phyloP scores from a whole-genome alignment of 2,113 vertebrate genomes.

The Okapia johnstoni region DNA sequence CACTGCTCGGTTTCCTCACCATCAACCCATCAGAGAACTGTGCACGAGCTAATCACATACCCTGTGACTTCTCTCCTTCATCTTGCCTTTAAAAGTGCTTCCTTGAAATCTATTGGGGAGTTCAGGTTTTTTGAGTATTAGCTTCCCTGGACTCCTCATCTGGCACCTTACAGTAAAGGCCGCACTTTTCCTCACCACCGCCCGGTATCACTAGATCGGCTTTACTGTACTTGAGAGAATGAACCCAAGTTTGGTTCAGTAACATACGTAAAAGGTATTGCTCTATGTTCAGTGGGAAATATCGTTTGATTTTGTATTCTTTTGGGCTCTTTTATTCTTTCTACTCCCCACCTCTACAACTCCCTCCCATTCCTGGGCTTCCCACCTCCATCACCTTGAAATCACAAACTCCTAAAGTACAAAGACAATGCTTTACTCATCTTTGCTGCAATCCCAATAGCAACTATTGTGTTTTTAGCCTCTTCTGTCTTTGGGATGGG shows the following conservation, averaged over 20 bases:
- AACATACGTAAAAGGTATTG: neutral
- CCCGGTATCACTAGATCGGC: neutral
- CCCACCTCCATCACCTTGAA: neutral
- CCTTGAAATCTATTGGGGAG: neutral
- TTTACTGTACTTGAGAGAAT: neutral
- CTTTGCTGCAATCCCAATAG: neutral
- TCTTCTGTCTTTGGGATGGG: neutral
- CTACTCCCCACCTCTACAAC: neutral
- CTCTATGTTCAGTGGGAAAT: neutral
- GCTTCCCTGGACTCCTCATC: neutral
- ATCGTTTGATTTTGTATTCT: neutral
- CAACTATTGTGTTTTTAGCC: neutral
- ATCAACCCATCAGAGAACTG: neutral
- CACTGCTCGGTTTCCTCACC: neutral
- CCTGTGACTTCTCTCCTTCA: neutral
- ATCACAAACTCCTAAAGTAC: neutral
- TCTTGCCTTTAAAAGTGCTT: neutral
- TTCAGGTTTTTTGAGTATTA: neutral
- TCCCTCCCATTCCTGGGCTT: neutral
- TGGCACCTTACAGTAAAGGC: neutral
- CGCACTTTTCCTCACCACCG: neutral
- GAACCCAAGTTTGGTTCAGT: neutral
- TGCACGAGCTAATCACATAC: neutral
- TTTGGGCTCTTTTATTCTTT: no score
- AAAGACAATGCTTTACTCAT: neutral